These are phyloP conservation scores for Florisuga fusca DNA, from an alignment of 2,797 vertebrate species.

Conservation along the genomic window DNA sequence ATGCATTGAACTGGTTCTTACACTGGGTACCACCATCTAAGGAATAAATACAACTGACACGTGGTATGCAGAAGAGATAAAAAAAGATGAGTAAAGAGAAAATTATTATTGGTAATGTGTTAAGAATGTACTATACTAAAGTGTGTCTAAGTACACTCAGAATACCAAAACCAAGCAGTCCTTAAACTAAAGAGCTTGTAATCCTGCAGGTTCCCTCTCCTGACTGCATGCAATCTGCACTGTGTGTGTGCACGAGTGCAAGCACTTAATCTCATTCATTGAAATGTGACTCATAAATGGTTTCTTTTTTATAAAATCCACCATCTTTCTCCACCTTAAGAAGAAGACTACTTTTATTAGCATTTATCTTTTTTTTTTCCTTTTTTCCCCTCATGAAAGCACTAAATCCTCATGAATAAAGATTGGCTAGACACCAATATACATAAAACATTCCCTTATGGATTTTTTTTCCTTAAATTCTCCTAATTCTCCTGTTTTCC, in stretches of 20 bases:
- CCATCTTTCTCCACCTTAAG: not conserved
- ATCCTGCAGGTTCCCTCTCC: not conserved
- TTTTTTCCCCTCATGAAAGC: rapidly evolving
- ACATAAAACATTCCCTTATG: not conserved
- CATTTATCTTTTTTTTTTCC: not conserved
- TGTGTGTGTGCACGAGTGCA: not conserved
- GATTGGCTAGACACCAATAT: not conserved
- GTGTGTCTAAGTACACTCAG: not conserved
- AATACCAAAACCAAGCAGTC: not conserved
- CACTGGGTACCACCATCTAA: not conserved
- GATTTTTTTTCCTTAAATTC: not conserved
- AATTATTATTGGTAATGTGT: not conserved
- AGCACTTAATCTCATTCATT: not conserved
- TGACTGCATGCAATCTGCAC: not conserved
- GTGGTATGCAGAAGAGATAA: not conserved
- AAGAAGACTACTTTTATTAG: not conserved
- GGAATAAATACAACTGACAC: not conserved
- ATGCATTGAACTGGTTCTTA: not conserved
- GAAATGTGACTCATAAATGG: not conserved
- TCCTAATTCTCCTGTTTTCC: not conserved
- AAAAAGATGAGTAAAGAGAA: not conserved
- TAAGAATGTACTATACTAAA: not conserved
- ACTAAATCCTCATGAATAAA: not conserved
- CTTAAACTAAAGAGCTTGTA: not conserved
- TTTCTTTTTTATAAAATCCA: not conserved